Evolutionary conservation across 2,797 vertebrate genomes (phyloP).

Genomic region (Cirrhinus molitorella): DNA sequence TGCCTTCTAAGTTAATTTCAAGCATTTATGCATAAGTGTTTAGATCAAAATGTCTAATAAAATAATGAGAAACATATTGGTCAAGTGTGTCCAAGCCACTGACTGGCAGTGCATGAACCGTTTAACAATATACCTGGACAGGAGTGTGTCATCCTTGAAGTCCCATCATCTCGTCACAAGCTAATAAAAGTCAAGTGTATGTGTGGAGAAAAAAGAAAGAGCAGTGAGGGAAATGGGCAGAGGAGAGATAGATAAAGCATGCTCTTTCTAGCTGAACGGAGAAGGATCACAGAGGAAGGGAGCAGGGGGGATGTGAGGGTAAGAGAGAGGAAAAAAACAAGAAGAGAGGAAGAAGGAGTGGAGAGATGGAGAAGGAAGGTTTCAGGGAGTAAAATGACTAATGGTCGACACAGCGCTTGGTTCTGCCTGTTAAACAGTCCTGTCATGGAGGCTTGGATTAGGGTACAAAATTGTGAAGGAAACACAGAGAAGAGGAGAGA

Average conservation of each 20-base stretch:
- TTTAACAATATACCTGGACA: background rate
- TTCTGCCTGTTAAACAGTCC: conserved; percentile 58
- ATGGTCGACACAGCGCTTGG: conserved; percentile 30
- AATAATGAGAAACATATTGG: conserved; percentile 43
- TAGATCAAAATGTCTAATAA: conserved; percentile 64
- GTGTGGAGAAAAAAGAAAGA: background rate
- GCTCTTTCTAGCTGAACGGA: conserved; percentile 34
- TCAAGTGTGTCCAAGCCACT: conserved; percentile 37
- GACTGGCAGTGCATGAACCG: conserved; percentile 68
- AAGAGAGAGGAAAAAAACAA: conserved; percentile 53
- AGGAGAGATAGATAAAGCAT: conserved; percentile 30
- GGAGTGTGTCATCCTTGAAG: conserved; percentile 14
- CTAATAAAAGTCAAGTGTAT: conserved; percentile 16
- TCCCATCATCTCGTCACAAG: background rate
- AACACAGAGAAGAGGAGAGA: conserved; percentile 44
- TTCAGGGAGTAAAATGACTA: conserved; percentile 57
- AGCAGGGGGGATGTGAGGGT: conserved; percentile 36
- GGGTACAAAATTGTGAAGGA: conserved; percentile 50
- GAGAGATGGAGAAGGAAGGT: conserved; percentile 48
- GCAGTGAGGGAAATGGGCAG: background rate
- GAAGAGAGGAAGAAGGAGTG: conserved; percentile 43
- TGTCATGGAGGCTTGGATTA: conserved; percentile 66
- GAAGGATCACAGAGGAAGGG: conserved; percentile 1
- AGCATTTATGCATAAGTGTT: conserved; percentile 55
- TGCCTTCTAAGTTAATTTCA: background rate